These are phyloP conservation scores for Stichopus horrens DNA, from an alignment of 53 echinoderm and acorn worm genomes.

Conservation along the genomic window DNA sequence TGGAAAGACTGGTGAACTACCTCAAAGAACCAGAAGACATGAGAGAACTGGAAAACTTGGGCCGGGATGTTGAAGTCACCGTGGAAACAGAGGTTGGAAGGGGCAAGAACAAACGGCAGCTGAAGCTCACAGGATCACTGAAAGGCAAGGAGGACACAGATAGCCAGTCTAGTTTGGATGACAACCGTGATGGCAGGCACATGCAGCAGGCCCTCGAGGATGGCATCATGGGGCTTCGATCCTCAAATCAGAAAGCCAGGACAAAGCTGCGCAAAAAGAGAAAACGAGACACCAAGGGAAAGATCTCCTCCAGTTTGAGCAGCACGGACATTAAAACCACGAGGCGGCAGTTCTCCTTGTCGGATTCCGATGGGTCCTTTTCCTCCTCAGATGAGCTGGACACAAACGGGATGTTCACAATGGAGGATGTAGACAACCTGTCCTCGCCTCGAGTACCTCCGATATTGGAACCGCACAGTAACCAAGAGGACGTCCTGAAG, in stretches of 20 bases:
- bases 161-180: slow-evolving; percentile 39
- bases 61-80: slow-evolving; percentile 44
- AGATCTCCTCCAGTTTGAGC: slow-evolving; percentile 8
- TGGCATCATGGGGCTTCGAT: neutral
- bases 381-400: slow-evolving; percentile 42
- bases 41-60: slow-evolving; percentile 29
- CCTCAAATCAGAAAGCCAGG: slow-evolving; percentile 12
- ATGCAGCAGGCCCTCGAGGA: neutral
- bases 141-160: slow-evolving; percentile 37
- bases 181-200: slow-evolving; percentile 14
- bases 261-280: slow-evolving; percentile 62
- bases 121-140: slow-evolving; percentile 40
- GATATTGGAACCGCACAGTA: slow-evolving; percentile 10
- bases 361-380: slow-evolving; percentile 17
- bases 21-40: slow-evolving; percentile 45
- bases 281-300: slow-evolving; percentile 43
- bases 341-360: slow-evolving; percentile 46
- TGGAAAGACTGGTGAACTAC: slow-evolving; percentile 10
- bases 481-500: slow-evolving; percentile 16
- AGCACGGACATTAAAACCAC: slow-evolving; percentile 18
- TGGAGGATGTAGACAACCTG: slow-evolving; percentile 55
- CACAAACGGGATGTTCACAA: slow-evolving; percentile 44
- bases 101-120: slow-evolving; percentile 52
- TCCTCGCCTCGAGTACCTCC: slow-evolving; percentile 12
- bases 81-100: slow-evolving; percentile 61